Conservation (phyloP, 92 coral and sea anemone species). For the Phenganax marumi region DNA sequence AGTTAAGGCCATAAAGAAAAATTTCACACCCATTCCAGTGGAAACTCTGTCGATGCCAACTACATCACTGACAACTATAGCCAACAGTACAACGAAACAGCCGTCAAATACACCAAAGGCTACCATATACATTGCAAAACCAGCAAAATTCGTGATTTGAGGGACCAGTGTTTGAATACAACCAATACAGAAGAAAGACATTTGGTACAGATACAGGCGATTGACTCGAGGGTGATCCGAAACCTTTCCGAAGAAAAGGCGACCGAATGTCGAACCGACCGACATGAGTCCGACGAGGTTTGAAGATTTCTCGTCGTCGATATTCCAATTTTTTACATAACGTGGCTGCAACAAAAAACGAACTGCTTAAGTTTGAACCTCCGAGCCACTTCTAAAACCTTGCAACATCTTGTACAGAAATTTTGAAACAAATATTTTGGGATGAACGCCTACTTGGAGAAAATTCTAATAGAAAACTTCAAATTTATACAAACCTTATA, state of each 20-base stretch:
- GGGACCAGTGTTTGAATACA: constrained; percentile 76
- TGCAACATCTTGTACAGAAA: too few species aligned
- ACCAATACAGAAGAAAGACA: constrained; percentile 80
- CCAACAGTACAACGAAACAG: constrained; percentile 80
- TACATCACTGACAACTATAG: constrained; percentile 84
- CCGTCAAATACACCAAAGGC: constrained; percentile 95
- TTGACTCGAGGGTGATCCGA: constrained; percentile 94
- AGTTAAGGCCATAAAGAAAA: constrained; percentile 91
- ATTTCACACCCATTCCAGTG: constrained; percentile 92
- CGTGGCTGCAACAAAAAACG: constrained; percentile 65
- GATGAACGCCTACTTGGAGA: too few species aligned
- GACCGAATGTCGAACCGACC: constrained; percentile 92
- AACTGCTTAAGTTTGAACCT: too few species aligned
- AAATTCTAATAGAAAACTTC: too few species aligned
- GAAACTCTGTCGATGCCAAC: constrained; percentile 86
- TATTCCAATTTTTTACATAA: constrained; percentile 76
- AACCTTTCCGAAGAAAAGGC: constrained; percentile 89
- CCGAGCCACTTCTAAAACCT: too few species aligned
- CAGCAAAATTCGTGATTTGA: constrained; percentile 75
- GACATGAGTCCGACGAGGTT: constrained; percentile 94
- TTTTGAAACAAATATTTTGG: too few species aligned
- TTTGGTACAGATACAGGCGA: constrained; percentile 85
- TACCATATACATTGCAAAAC: constrained; percentile 84
- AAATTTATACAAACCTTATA: too few species aligned
- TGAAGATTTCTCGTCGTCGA: constrained; percentile 69